phyloP scores from a whole-genome alignment of 1,140 invertebrate species.

The Steinernema khuongi region DNA sequence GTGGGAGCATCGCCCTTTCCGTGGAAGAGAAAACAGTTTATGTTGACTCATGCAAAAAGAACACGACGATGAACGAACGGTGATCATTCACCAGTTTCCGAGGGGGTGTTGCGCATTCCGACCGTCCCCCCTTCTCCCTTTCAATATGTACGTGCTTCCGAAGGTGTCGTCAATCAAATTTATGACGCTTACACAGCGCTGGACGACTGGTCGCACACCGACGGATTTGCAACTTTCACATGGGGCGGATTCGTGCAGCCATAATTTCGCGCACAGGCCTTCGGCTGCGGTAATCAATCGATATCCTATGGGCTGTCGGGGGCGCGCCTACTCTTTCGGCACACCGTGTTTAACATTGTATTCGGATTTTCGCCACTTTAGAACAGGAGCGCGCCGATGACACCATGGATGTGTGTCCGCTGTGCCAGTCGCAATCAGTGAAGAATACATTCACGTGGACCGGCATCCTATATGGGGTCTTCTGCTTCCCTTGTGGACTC shows the following conservation, averaged over 20 bases:
- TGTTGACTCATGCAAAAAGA: not conserved
- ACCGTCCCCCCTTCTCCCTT: no score
- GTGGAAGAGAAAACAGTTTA: not conserved
- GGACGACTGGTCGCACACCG: no score
- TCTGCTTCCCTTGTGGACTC: conserved; percentile 53
- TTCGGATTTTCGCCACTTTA: not conserved
- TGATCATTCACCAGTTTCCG: not conserved
- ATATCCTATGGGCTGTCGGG: not conserved
- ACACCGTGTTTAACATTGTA: not conserved
- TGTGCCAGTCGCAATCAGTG: conserved; percentile 24
- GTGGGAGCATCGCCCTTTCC: no score
- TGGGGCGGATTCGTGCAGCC: not conserved
- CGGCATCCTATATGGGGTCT: conserved; percentile 46
- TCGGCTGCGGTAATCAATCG: not conserved
- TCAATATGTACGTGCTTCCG: no score
- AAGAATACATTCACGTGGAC: conserved; percentile 42
- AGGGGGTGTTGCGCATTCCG: not conserved
- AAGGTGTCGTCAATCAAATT: no score
- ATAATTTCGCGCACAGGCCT: not conserved
- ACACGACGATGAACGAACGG: not conserved
- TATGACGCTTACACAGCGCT: no score
- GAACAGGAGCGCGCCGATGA: not conserved
- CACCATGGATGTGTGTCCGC: conserved; percentile 20
- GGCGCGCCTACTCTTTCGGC: not conserved
- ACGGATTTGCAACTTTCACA: not conserved